phyloP scores from a whole-genome alignment of 2,888 invertebrate genomes.

The Plemyria rubiginata region DNA sequence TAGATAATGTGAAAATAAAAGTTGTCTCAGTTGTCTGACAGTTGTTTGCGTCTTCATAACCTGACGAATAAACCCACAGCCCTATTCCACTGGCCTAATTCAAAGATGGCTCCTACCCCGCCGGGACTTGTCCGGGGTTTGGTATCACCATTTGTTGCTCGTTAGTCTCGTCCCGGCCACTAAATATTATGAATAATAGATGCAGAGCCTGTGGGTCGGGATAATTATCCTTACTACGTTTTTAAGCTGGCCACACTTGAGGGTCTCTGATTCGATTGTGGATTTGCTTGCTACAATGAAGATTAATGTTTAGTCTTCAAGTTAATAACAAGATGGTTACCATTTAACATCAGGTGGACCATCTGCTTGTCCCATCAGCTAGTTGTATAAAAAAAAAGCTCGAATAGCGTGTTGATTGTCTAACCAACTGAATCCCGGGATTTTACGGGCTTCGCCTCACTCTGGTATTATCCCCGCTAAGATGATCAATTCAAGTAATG shows the following conservation, averaged over 20 bases:
- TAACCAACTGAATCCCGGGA: no score
- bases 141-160: slow-evolving; percentile 57
- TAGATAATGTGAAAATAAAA: no score
- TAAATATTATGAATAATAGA: slow-evolving; percentile 70
- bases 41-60: no score
- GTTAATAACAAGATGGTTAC: not conserved
- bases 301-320: not conserved
- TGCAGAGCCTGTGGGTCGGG: slow-evolving; percentile 38
- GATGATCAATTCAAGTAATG: no score
- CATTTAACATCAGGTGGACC: no score
- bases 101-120: slow-evolving; percentile 32
- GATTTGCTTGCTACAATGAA: not conserved
- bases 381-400: no score
- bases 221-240: slow-evolving; percentile 41
- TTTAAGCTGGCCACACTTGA: slow-evolving; percentile 33
- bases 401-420: no score
- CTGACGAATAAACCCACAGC: slow-evolving; percentile 13
- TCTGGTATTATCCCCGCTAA: no score
- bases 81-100: slow-evolving; percentile 37
- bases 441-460: no score
- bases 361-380: no score
- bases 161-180: slow-evolving; percentile 57
- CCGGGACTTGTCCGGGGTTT: slow-evolving; percentile 29
- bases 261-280: slow-evolving; percentile 5
- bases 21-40: no score